phyloP scores from a whole-genome alignment of 2,113 vertebrate species.

The Sinocyclocheilus grahami region DNA sequence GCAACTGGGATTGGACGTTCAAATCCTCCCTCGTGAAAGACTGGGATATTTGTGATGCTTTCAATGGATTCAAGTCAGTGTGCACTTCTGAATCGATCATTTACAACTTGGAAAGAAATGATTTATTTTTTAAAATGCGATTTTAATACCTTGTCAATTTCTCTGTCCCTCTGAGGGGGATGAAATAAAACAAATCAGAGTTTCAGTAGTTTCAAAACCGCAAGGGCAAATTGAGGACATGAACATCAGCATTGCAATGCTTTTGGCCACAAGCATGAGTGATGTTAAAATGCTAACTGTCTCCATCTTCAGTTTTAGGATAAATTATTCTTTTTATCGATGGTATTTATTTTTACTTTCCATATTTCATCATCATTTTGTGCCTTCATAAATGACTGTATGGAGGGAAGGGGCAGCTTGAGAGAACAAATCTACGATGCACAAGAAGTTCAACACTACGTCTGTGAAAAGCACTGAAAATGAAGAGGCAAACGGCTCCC shows the following conservation, averaged over 20 bases:
- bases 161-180: constrained; percentile 13
- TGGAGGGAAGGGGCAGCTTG: constrained; percentile 65
- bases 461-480: constrained; percentile 73
- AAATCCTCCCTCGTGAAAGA: constrained; percentile 14
- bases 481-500: constrained; percentile 59
- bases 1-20: not conserved
- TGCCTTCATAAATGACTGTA: constrained; percentile 75
- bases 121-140: constrained; percentile 55
- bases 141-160: constrained; percentile 44
- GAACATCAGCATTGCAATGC: constrained; percentile 34
- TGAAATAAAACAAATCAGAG: not conserved
- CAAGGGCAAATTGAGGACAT: constrained; percentile 12
- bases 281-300: constrained; percentile 58
- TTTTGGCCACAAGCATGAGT: constrained; percentile 42
- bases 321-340: constrained; percentile 76
- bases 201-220: constrained; percentile 44
- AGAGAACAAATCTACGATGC: constrained; percentile 64
- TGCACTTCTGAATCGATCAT: constrained; percentile 46
- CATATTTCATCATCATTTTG: constrained; percentile 67
- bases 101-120: constrained; percentile 42
- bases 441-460: constrained; percentile 58
- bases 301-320: constrained; percentile 68
- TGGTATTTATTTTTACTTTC: constrained; percentile 71
- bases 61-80: constrained; percentile 14
- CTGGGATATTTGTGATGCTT: constrained; percentile 37